Evolutionary conservation across 2,888 invertebrate genomes (phyloP), one percentile per base, ranked within the genome.

Genomic region (Pseudococcus jackbeardsleyi): DNA sequence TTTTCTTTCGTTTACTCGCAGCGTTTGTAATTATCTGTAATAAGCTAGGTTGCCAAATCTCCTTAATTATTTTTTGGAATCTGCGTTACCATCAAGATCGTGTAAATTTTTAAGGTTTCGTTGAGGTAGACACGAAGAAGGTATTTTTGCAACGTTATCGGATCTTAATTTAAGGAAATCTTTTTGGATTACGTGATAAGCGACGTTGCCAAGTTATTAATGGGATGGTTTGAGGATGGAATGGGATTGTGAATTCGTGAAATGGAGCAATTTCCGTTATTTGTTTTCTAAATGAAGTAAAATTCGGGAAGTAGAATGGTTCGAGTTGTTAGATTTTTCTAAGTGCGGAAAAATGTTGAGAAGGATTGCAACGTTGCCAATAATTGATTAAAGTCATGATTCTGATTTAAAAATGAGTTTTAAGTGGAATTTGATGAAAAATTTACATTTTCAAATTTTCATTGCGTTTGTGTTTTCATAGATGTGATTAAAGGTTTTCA

Each of bases 31-130:
- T 22, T 68, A 22, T 19, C 19, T 22, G 64, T 77, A 46, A n/a
- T 19, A 46, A 39, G 46, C 46, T 19, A 33, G 19, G 79, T 82
- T 82, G 79, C 79, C 79, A 82, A 82, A 46, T 82, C 39, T 77
- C n/a, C 8, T 82, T 46, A 19, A 33, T 17, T 26, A 46, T 82
- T 46, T 72, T 17, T 72, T 72, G 11, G 26, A 26, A 68, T 68
- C 26, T 26, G 26, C 68, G 7, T 68, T 26, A 22, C 9, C 15
- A 6, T 59, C 68, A 11, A 26, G 11, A 26, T 68, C 4, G 68
- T 7, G 68, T 11, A 68, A 68, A 68, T 26, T 68, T 26, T 68
- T 59, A 59, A 59, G 17, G n/a, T 59, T n/a, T 59, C n/a, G 42
- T 42, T 9, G 5, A 17, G 15, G 17, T 1, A 59, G 59, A 59